Conservation (phyloP, 2,797 vertebrate genomes). For the Anabas testudineus region DNA sequence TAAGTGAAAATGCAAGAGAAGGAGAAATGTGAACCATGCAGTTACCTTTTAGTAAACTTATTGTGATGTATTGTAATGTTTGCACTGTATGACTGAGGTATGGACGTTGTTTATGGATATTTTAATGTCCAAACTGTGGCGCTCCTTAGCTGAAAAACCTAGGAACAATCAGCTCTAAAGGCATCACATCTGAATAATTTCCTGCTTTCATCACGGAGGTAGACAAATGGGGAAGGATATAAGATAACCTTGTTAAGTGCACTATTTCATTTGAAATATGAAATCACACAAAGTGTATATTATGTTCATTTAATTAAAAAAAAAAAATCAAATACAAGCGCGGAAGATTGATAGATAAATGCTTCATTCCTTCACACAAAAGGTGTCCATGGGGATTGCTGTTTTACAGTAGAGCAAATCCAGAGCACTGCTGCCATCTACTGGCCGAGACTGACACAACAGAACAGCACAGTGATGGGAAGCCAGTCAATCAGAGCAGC, state of each 20-base stretch:
- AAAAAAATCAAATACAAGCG: not conserved
- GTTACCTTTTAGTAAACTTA: no score
- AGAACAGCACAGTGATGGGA: not conserved
- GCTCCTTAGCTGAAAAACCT: constrained; percentile 1
- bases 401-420: constrained; percentile 35
- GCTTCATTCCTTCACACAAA: constrained; percentile 56
- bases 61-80: not conserved
- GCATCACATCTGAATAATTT: constrained; percentile 51
- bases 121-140: not conserved
- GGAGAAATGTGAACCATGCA: not conserved
- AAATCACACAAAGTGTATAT: constrained; percentile 26
- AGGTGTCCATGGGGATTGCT: not conserved
- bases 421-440: constrained; percentile 82
- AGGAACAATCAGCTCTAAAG: not conserved
- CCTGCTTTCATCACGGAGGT: constrained; percentile 32
- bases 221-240: constrained; percentile 48
- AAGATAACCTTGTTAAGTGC: constrained; percentile 42
- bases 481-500: not conserved
- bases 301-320: constrained; percentile 13
- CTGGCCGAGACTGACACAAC: constrained; percentile 47
- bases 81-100: no score
- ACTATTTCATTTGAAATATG: constrained; percentile 52
- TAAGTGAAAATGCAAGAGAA: not conserved
- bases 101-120: not conserved
- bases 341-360: constrained; percentile 3